phyloP scores from a whole-genome alignment of 2,888 invertebrate species.

The Orthosia gracilis region DNA sequence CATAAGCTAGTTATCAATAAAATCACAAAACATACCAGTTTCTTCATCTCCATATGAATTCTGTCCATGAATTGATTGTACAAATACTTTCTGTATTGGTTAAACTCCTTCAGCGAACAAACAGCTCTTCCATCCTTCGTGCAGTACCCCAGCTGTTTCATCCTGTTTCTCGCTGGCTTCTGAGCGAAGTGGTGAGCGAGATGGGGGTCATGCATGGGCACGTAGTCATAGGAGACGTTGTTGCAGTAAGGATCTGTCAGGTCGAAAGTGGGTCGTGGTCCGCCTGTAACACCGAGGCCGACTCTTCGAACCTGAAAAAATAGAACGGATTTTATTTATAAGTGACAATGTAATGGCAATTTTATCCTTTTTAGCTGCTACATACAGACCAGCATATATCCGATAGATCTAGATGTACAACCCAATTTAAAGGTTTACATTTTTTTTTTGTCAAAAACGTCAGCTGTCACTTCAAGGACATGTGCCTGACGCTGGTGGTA shows the following conservation, averaged over 20 bases:
- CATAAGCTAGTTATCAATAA: too few relatives aligned
- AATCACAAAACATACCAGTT: conserved; percentile 74
- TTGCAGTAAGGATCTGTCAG: conserved; percentile 87
- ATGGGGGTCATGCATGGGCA: conserved; percentile 91
- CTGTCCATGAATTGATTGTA: conserved; percentile 90
- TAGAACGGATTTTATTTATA: neutral
- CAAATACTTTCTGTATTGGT: conserved; percentile 92
- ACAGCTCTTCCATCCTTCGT: conserved; percentile 92
- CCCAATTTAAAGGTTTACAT: too few relatives aligned
- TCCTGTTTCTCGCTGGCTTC: conserved; percentile 80
- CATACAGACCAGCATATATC: neutral
- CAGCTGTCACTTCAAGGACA: too few relatives aligned
- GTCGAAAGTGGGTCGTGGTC: conserved; percentile 82
- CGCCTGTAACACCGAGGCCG: conserved; percentile 82
- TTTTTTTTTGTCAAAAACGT: too few relatives aligned
- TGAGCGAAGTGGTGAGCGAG: conserved; percentile 89
- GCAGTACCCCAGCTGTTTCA: conserved; percentile 90
- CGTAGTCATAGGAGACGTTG: conserved; percentile 89
- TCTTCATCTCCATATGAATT: conserved; percentile 86
- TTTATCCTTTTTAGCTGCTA: neutral
- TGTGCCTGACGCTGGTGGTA: too few relatives aligned
- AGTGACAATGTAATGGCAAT: too few relatives aligned
- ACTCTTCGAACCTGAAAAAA: conserved; percentile 82
- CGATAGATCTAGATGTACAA: neutral
- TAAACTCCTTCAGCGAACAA: conserved; percentile 92